These are phyloP conservation scores for Pediacus dermestoides DNA, from an alignment of 2,888 invertebrate genomes.

Conservation along the genomic window DNA sequence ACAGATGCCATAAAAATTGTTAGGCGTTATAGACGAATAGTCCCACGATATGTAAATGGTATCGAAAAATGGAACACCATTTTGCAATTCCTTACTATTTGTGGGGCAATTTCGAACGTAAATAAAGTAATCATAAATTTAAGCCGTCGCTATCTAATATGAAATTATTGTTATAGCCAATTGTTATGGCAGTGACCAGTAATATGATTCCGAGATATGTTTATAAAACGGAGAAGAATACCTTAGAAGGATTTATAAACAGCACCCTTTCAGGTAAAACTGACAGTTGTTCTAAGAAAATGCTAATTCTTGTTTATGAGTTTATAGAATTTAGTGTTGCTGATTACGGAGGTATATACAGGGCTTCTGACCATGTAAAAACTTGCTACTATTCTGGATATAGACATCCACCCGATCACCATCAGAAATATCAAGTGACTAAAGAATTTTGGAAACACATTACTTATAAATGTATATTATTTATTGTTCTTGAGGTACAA, in stretches of 20 bases:
- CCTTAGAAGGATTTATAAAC: slow-evolving; percentile 1
- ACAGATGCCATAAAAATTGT: slow-evolving; percentile 2
- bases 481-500: slow-evolving; percentile 6
- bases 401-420: neutral
- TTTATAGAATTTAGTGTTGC: slow-evolving; percentile 1
- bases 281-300: neutral
- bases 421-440: neutral
- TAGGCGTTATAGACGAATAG: neutral
- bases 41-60: neutral
- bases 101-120: neutral
- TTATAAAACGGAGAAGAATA: neutral
- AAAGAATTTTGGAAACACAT: neutral
- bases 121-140: neutral
- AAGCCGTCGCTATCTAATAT: too few species aligned
- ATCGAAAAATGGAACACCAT: neutral
- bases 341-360: slow-evolving; percentile 1
- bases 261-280: neutral
- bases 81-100: neutral
- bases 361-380: neutral
- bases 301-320: slow-evolving; percentile 1
- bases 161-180: neutral
- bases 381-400: slow-evolving; percentile 1
- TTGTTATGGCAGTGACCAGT: slow-evolving; percentile 3
- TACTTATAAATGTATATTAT: neutral
- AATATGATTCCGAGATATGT: slow-evolving; percentile 3